These are phyloP conservation scores for Columba livia DNA, from an alignment of 2,113 vertebrate genomes.

Conservation along the genomic window DNA sequence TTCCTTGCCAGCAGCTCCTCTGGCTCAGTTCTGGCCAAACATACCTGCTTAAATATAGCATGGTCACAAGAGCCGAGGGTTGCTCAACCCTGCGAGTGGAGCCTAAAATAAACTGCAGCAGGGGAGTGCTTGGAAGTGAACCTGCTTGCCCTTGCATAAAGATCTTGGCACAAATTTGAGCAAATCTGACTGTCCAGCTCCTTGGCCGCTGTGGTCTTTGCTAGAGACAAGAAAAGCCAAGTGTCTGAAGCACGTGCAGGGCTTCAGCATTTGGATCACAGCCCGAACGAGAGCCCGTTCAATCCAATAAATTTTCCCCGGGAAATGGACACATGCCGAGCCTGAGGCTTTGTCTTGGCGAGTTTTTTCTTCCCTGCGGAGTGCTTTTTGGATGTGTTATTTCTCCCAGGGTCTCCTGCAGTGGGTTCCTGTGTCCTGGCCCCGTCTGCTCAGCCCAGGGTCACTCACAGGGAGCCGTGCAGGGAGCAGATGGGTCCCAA, in stretches of 20 bases:
- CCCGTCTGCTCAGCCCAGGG: background rate
- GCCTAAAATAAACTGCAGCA: background rate
- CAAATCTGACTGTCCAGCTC: background rate
- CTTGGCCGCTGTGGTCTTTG: background rate
- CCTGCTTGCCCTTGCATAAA: fast-evolving
- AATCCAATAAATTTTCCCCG: background rate
- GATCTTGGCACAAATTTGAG: background rate
- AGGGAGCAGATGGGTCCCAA: background rate
- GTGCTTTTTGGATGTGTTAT: background rate
- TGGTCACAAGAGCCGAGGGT: background rate
- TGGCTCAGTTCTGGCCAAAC: background rate
- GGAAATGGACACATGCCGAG: background rate
- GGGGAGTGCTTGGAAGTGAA: background rate
- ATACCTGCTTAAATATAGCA: background rate
- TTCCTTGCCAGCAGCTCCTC: background rate
- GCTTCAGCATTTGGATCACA: background rate
- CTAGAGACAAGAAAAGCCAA: background rate
- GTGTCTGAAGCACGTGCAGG: background rate
- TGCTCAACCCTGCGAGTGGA: background rate
- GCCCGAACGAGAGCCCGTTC: fast-evolving
- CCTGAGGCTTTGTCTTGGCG: background rate
- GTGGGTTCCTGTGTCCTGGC: background rate
- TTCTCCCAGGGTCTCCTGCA: background rate
- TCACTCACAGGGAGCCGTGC: fast-evolving
- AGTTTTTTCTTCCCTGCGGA: background rate